A percentile compares a stretch with the other conserved stretches of the same genome.
Evolutionary conservation across 2,888 invertebrate species (phyloP).

Genomic region (Prostheceraeus crozeri): DNA sequence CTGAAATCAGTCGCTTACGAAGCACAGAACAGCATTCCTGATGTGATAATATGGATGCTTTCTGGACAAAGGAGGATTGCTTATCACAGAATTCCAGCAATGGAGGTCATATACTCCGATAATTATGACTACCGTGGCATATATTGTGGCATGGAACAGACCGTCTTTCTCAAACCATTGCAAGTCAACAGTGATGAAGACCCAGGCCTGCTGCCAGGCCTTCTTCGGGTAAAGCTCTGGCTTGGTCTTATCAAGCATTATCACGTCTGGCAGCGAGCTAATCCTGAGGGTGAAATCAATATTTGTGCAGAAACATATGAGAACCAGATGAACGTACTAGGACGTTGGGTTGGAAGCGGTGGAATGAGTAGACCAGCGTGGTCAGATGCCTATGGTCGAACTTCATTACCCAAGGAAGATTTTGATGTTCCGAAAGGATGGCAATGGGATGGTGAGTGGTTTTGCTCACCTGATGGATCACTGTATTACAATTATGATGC

Average conservation of each 20-base stretch:
- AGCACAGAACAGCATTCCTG: conserved; percentile 60
- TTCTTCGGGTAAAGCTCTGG: conserved; percentile 57
- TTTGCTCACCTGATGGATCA: conserved; percentile 57
- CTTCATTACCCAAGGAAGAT: conserved; percentile 51
- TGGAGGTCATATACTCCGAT: conserved; percentile 54
- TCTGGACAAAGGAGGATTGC: conserved; percentile 57
- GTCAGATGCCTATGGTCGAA: conserved; percentile 57
- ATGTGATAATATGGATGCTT: conserved; percentile 59
- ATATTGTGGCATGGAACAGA: conserved; percentile 55
- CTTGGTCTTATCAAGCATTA: conserved; percentile 56
- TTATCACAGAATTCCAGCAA: conserved; percentile 57
- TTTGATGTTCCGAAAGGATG: conserved; percentile 57
- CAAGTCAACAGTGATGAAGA: conserved; percentile 40
- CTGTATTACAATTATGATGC: conserved; percentile 36
- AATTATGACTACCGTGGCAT: conserved; percentile 52
- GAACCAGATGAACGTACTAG: conserved; percentile 55
- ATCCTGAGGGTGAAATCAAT: conserved; percentile 56
- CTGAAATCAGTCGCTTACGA: no score
- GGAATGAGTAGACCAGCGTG: conserved; percentile 57
- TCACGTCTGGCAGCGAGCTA: conserved; percentile 54
- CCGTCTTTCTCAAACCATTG: conserved; percentile 53
- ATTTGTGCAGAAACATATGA: conserved; percentile 59
- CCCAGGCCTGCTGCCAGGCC: conserved; percentile 51
- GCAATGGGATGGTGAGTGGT: conserved; percentile 59
- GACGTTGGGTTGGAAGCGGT: conserved; percentile 56